Evolutionary conservation across 2,888 invertebrate species (phyloP).

Genomic region (Chalcis sispes): DNA sequence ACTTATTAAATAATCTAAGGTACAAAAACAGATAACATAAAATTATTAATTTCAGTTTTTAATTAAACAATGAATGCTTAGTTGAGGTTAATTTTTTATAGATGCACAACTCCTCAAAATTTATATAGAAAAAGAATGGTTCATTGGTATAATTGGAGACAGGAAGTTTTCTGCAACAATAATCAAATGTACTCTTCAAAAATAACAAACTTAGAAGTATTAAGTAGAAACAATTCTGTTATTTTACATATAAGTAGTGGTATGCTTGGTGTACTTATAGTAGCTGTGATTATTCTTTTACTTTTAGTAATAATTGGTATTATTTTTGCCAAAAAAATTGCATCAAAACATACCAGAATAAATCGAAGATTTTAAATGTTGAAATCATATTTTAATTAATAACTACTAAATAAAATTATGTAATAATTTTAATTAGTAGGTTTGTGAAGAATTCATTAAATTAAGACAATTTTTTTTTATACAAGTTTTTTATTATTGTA

Average conservation of each 20-base stretch:
- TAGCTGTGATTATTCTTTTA: constrained; percentile 61
- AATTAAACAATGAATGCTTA: not conserved
- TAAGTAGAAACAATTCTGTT: constrained; percentile 53
- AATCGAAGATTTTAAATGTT: constrained; percentile 68
- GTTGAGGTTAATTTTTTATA: constrained; percentile 62
- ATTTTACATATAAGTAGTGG: constrained; percentile 64
- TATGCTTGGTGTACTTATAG: constrained; percentile 63
- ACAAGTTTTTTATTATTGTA: constrained; percentile 38
- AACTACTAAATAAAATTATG: not conserved
- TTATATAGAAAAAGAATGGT: constrained; percentile 78
- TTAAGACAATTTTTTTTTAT: constrained; percentile 30
- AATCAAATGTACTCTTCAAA: constrained; percentile 44
- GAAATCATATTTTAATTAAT: constrained; percentile 18
- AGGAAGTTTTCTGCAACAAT: constrained; percentile 72
- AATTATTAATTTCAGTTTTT: too few species aligned
- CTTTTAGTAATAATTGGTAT: constrained; percentile 67
- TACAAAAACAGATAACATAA: constrained; percentile 62
- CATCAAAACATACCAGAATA: constrained; percentile 60
- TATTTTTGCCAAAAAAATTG: constrained; percentile 62
- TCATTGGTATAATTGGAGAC: constrained; percentile 80
- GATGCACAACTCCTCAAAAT: constrained; percentile 78
- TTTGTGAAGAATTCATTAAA: constrained; percentile 17
- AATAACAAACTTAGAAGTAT: constrained; percentile 57
- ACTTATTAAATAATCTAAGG: constrained; percentile 78
- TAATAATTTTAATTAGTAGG: constrained; percentile 5